Evolutionary conservation across 64 coral and sea anemone species (phyloP), one percentile per base, ranked within the genome.

Genomic region (Actinia equina): DNA sequence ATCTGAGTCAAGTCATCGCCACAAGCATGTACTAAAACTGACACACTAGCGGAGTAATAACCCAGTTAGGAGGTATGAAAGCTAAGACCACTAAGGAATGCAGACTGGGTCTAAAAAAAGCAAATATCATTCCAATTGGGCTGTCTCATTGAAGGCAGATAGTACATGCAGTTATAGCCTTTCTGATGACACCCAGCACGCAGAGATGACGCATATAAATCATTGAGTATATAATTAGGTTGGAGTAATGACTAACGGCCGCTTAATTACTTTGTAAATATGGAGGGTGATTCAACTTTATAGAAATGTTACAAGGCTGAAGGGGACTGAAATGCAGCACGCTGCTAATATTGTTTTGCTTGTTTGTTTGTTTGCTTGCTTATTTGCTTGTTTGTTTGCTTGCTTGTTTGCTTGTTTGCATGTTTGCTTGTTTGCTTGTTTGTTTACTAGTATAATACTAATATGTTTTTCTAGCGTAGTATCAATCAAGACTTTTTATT

Each of bases 31-130:
- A 37, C 30, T 37, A 37, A 37, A 37, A 37, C 30, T 37, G 30
- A 37, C 30, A 37, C 30, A 37, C 0, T 37, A 37, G 30, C 30
- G 30, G 0, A 37, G 30, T 37, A 41, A 10, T n/a, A 23, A 41
- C n/a, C 69, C 41, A 74, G 25, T 30, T n/a, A n/a, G n/a, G 12
- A 15, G 27, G 69, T 16, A 57, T 57, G 22, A 65, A 65, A 23
- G 17, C 62, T 1, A 22, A 42, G n/a, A 74, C 9, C 69, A 49
- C 46, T 37, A 8, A 74, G 69, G 69, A 74, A 74, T 74, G 69
- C 26, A 41, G 69, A 74, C 69, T 14, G 69, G 69, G 30, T 37
- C 69, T 74, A 74, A 74, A 74, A 74, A 74, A 74, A 74, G 69
- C 26, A 30, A 37, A 5, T 19, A 18, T 19, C 59, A 62, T 19